Evolutionary conservation across 2,797 vertebrate species (phyloP).

Genomic region (Bryconaethiops microstoma): DNA sequence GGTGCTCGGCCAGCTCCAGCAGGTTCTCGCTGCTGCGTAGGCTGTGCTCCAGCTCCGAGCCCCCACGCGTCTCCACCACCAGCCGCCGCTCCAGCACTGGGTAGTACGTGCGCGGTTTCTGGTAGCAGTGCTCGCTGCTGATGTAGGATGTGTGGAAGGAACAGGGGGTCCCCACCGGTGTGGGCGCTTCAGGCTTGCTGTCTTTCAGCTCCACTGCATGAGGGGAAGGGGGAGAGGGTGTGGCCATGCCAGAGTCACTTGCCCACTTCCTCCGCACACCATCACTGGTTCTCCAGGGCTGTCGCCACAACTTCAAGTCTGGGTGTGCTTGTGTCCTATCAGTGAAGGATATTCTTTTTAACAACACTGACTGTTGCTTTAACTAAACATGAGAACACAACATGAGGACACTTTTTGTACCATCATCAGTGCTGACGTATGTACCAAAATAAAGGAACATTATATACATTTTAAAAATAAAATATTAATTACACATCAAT

Average conservation of each 20-base stretch:
- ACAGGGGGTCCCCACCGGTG: slow-evolving; percentile 45
- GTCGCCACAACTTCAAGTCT: slow-evolving; percentile 92
- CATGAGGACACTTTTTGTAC: no score
- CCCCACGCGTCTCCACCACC: slow-evolving; percentile 83
- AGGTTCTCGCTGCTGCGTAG: slow-evolving; percentile 80
- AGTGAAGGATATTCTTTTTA: background rate
- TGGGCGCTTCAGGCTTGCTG: slow-evolving; percentile 60
- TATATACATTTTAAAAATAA: no score
- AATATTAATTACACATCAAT: no score
- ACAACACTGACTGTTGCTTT: no score
- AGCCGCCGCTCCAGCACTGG: slow-evolving; percentile 86
- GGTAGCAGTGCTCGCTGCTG: slow-evolving; percentile 97
- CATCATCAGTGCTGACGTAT: no score
- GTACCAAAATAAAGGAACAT: no score
- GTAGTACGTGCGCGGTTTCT: slow-evolving; percentile 90
- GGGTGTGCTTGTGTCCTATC: slow-evolving; percentile 85
- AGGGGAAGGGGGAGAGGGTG: slow-evolving; percentile 47
- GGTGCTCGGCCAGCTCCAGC: slow-evolving; percentile 66
- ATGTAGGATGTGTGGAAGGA: slow-evolving; percentile 89
- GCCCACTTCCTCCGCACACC: slow-evolving; percentile 71
- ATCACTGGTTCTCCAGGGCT: slow-evolving; percentile 88
- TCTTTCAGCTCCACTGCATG: slow-evolving; percentile 18
- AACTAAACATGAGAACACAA: no score
- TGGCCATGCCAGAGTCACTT: slow-evolving; percentile 47
- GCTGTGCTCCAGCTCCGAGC: slow-evolving; percentile 81